Evolutionary conservation across 2,888 invertebrate species (phyloP).

Genomic region (Bellardia bayeri): DNA sequence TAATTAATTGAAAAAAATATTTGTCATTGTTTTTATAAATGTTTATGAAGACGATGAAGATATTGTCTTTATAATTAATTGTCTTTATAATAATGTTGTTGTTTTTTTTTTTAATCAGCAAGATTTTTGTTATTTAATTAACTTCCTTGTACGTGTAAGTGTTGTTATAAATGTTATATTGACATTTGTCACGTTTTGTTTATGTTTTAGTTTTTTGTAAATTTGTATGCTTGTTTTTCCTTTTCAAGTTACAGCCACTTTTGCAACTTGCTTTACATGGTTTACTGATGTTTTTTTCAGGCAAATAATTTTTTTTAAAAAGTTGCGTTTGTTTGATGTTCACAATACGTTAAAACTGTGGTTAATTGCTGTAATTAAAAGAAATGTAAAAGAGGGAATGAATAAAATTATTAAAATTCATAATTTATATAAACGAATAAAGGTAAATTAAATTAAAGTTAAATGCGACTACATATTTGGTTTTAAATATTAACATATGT

Average conservation of each 20-base stretch:
- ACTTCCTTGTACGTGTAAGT: conserved; percentile 38
- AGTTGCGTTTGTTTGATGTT: conserved; percentile 35
- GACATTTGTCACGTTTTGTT: conserved; percentile 69
- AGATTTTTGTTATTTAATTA: conserved; percentile 43
- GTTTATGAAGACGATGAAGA: too few relatives aligned
- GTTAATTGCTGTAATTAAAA: conserved; percentile 72
- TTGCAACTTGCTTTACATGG: conserved; percentile 52
- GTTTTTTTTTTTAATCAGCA: background rate
- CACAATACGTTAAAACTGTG: conserved; percentile 50
- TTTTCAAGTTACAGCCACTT: conserved; percentile 17
- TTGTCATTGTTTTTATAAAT: background rate
- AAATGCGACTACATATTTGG: too few relatives aligned
- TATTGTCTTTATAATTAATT: too few relatives aligned
- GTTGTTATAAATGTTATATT: conserved; percentile 52
- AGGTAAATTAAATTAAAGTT: background rate
- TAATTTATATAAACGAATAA: background rate
- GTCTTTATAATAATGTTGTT: too few relatives aligned
- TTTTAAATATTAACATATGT: too few relatives aligned
- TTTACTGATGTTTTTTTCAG: conserved; percentile 28
- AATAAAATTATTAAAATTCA: background rate
- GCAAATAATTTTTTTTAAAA: conserved; percentile 19
- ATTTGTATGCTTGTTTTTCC: conserved; percentile 13
- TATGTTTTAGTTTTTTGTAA: conserved; percentile 19
- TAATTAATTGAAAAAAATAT: conserved; percentile 1
- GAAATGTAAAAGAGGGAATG: conserved; percentile 14